Base-by-base conservation (phyloP, 2,797 vertebrate genomes). In the Malacoctenus gilli region DNA sequence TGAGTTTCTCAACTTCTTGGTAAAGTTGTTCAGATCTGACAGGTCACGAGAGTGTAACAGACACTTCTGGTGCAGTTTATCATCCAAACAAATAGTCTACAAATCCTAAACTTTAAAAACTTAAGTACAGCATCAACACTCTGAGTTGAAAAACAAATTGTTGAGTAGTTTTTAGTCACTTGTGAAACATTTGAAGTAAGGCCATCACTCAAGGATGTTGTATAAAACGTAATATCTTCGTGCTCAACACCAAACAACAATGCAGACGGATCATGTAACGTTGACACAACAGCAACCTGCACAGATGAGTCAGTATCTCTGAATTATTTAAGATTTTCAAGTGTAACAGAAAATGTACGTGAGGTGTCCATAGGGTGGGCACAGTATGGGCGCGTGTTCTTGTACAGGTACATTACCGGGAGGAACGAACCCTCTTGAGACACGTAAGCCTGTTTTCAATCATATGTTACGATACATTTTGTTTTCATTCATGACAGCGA, bases 401-500 rank as follows among this genome's bases (percentile, higher is more conserved):
- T 53, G 9, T 37, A 20, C 8, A 35, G 36, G 22, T 16, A 21
- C 52, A 59, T 15, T 8, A 31, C 38, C 13, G 34, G 25, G 47
- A 37, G 32, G n/a, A 14, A 41, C 19, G 32, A 25, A 4, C 9
- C 16, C 35, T 30, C 50, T 58, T 67, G 22, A 74, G 37, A 72
- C 39, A 34, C 21, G 19, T 41, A 22, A 64, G 31, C 25, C 20
- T 3, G 4, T 41, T 41, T 62, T 10, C 54, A 2, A 28, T 61
- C 18, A 54, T 70, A 54, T 23, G 30, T 23, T 23, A 8, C 8
- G 22, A 23, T 23, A 5, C 25, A 28, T 50, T 49, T 44, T 40
- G 35, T 16, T 58, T 43, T 44, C 16, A 54, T 35, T 55, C 35
- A 59, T 67, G 58, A 42, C 20, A 41, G 44, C 25, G 40, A 41